phyloP scores from a whole-genome alignment of 2,888 invertebrate genomes.

The Nineta flava region DNA sequence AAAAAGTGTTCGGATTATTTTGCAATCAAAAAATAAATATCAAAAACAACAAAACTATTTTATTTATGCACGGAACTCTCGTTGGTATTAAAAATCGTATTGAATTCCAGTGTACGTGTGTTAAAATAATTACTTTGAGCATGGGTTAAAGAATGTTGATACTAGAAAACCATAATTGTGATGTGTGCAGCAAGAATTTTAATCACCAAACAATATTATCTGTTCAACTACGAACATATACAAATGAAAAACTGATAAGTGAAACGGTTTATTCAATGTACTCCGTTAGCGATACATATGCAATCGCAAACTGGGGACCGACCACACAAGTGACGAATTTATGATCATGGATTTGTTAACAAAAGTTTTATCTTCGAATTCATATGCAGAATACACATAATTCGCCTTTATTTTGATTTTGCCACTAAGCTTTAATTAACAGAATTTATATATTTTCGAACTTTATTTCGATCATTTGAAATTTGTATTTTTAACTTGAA shows the following conservation, averaged over 20 bases:
- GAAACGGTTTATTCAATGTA: conserved; percentile 34
- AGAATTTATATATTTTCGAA: too few species aligned
- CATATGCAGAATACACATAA: conserved; percentile 7
- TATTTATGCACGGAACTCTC: conserved; percentile 9
- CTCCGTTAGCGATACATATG: conserved; percentile 29
- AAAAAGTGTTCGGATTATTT: too few species aligned
- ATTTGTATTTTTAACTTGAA: too few species aligned
- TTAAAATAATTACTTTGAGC: conserved; percentile 31
- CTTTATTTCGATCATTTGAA: too few species aligned
- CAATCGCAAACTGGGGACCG: conserved; percentile 22
- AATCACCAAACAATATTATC: conserved; percentile 28
- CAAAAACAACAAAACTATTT: conserved; percentile 23
- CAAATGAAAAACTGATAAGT: conserved; percentile 17
- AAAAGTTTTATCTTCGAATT: conserved; percentile 10
- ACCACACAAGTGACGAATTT: conserved; percentile 32
- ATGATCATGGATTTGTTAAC: conserved; percentile 25
- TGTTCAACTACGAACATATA: conserved; percentile 22
- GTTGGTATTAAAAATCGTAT: conserved; percentile 13
- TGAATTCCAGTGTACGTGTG: conserved; percentile 31
- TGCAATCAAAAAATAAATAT: too few species aligned
- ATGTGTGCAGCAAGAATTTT: conserved; percentile 30
- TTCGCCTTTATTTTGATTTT: background rate
- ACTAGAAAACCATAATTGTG: conserved; percentile 31
- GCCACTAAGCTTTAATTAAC: too few species aligned
- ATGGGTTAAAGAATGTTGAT: conserved; percentile 29